A percentile compares a stretch with the other conserved stretches of the same genome.
phyloP scores from a whole-genome alignment of 2,888 invertebrate species.

The Sialis fuliginosa region DNA sequence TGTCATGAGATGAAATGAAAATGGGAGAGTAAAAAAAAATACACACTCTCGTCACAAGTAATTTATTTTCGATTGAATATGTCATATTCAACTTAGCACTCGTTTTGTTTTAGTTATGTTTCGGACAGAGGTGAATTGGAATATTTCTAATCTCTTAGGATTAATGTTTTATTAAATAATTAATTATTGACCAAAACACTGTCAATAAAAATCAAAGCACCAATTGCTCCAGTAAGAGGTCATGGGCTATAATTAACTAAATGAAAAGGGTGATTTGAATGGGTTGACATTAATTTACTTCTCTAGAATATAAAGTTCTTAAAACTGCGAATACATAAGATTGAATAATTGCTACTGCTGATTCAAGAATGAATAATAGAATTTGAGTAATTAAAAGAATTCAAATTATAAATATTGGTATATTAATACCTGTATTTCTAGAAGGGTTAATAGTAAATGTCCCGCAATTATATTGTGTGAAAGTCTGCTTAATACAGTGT shows the following conservation, averaged over 20 bases:
- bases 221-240: conserved; percentile 40
- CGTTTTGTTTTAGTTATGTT: too few species aligned
- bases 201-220: too few species aligned
- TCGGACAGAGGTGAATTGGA: too few species aligned
- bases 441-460: conserved; percentile 43
- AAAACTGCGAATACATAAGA: conserved; percentile 46
- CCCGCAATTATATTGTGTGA: conserved; percentile 68
- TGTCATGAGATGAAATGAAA: too few species aligned
- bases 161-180: too few species aligned
- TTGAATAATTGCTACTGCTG: conserved; percentile 44
- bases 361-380: conserved; percentile 34
- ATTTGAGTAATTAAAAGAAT: conserved; percentile 30
- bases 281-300: conserved; percentile 40
- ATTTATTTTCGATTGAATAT: too few species aligned
- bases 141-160: too few species aligned
- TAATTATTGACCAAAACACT: too few species aligned
- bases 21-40: too few species aligned
- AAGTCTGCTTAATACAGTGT: too few species aligned
- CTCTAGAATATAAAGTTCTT: conserved; percentile 46
- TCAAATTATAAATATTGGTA: conserved; percentile 11
- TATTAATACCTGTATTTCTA: conserved; percentile 25
- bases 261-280: conserved; percentile 42
- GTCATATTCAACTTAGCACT: too few species aligned
- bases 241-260: conserved; percentile 48
- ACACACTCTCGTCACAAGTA: too few species aligned